Base-by-base conservation (phyloP, 2,888 invertebrate species). In the Acrobasis suavella region DNA sequence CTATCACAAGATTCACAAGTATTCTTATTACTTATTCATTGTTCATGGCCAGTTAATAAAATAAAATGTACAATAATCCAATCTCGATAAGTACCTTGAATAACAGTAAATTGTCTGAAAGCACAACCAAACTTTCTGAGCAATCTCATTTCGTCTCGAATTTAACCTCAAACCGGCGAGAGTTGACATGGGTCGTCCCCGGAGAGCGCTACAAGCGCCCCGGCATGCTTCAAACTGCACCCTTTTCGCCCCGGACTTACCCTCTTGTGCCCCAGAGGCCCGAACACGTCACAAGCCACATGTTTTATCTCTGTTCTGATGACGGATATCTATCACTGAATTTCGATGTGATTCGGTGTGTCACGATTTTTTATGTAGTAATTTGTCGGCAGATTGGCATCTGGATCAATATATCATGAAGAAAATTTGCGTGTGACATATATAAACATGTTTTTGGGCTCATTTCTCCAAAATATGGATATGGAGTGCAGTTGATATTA, bases 181-280 rank as follows among this genome's bases (percentile, higher is more conserved):
- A 60, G 51, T 39, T 60, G 60, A 60, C 60, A 51, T 39, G 60
- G 60, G 60, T 60, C 22, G 38, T 38, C 50, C 60, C 52, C 60
- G 12, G 60, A 17, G 51, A 15, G 14, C 56, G 56, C 17, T 17
- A 22, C 39, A 12, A 14, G 32, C 22, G 9, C 32, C 37, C 32
- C 32, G 49, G 50, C 37, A 16, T 39, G 39, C 22, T 32, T 16
- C 50, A 50, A 51, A 39, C 50, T 17, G n/a, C 17, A 42, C 50
- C 50, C 49, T 50, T 50, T n/a, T 16, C n/a, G 37, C 50, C 37
- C 59, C 6, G 37, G 22, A 8, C 37, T 15, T 55, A 39, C 2
- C n/a, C 32, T 32, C 37, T 14, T 42, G 17, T 22, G 16, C 22
- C 56, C 17, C 17, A 15, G 32, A 14, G n/a, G 46, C 46, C 15